Conservation (phyloP, 2,888 invertebrate genomes). For the Apocheima hispidaria region DNA sequence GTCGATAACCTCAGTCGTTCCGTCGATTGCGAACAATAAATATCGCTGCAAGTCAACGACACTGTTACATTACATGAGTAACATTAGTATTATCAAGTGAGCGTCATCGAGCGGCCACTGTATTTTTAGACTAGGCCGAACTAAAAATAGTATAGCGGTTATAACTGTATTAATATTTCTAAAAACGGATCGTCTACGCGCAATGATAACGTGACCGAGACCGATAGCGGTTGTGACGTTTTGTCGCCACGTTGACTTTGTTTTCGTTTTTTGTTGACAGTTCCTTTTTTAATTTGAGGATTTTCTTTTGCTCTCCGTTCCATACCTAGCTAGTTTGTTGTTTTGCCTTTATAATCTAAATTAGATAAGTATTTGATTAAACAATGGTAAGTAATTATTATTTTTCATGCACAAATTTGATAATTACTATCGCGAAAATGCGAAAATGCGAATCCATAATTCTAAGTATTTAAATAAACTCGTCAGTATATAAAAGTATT, state of each 20-base stretch:
- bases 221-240: slow-evolving; percentile 75
- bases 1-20: slow-evolving; percentile 59
- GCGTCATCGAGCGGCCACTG: slow-evolving; percentile 74
- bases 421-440: no score
- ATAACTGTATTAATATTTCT: slow-evolving; percentile 87
- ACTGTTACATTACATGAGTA: slow-evolving; percentile 71
- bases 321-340: slow-evolving; percentile 10
- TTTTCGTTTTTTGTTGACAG: slow-evolving; percentile 58
- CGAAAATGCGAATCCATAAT: no score
- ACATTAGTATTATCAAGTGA: slow-evolving; percentile 81
- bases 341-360: neutral
- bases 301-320: slow-evolving; percentile 38
- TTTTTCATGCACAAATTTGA: neutral
- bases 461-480: no score
- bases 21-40: slow-evolving; percentile 61
- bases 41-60: slow-evolving; percentile 82
- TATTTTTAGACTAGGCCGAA: slow-evolving; percentile 85
- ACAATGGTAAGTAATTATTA: neutral
- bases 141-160: slow-evolving; percentile 85
- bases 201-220: slow-evolving; percentile 76
- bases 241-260: slow-evolving; percentile 65
- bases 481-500: no score
- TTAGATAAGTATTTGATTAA: neutral
- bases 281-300: slow-evolving; percentile 52
- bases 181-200: slow-evolving; percentile 84